Evolutionary conservation across 2,113 vertebrate genomes (phyloP), one percentile per base, ranked within the genome.

Genomic region (Cariama cristata): DNA sequence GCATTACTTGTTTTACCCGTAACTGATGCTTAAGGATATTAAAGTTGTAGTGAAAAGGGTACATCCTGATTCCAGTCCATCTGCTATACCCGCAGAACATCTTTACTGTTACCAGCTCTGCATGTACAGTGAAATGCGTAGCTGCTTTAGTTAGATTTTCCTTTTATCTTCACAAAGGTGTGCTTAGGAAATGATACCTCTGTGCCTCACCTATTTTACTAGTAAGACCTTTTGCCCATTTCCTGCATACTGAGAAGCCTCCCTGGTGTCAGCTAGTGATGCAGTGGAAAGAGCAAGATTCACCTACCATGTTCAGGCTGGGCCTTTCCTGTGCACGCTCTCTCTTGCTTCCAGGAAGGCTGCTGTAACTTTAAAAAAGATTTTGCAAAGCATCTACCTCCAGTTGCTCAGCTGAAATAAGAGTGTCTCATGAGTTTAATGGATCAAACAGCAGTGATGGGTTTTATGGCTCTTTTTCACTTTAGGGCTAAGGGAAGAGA

Each of bases 381-480:
- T 93, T 97, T 95, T 97, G 96, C 97, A 92, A 90, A 97, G 96
- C 96, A 72, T 91, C 92, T 75, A 56, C 95, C 97, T 98, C 94
- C 96, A 86, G 95, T 59, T 97, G 98, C 98, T 97, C 96, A 75
- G 97, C 98, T 97, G 97, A 98, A 98, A 98, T 98, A 92, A 98
- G 98, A 98, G 90, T 30, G 98, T 98, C 98, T 98, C 98, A 42
- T 52, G 98, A 98, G 98, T 98, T 98, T 97, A 98, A 98, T 98
- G 98, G 97, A 98, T 99, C 98, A 98, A 98, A 97, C 93, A 22
- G 97, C 30, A 1, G 95, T 98, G 98, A 98, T 98, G 97, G 98
- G 97, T 98, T 98, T 99, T 99, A 98, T 98, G 98, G 95, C 95
- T 98, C 96, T 97, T 98, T 98, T 98, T 98, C 98, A 98, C 98